Conservation (phyloP, 2,113 vertebrate genomes). For the Pachycephala philippinensis region DNA sequence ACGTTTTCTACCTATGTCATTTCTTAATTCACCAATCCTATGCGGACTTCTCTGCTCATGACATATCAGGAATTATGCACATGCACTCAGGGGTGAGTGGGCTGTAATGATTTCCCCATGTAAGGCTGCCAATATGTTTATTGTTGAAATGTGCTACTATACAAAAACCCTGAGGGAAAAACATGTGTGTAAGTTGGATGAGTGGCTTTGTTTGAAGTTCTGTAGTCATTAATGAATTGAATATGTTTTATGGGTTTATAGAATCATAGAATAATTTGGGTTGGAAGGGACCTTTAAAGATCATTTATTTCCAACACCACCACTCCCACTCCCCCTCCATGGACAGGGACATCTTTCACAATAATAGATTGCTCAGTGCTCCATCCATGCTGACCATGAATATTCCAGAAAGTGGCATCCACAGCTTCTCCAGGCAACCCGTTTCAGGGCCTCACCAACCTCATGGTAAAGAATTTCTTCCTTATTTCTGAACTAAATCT, state of each 20-base stretch:
- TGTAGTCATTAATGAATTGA: neutral
- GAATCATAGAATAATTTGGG: neutral
- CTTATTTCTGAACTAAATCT: neutral
- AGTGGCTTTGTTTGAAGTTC: neutral
- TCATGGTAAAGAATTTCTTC: neutral
- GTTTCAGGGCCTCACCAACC: neutral
- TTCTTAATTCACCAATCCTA: neutral
- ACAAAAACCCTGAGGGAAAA: neutral
- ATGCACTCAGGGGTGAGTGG: neutral
- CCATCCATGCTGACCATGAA: neutral
- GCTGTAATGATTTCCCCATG: neutral
- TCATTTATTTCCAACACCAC: neutral
- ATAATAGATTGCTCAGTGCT: neutral
- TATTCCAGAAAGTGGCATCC: neutral
- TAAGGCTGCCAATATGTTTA: neutral
- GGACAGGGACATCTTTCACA: neutral
- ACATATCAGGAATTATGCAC: neutral
- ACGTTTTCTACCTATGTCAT: neutral
- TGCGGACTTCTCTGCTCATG: neutral
- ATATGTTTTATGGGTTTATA: neutral
- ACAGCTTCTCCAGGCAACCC: neutral
- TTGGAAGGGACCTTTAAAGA: neutral
- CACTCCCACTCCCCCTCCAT: fast-evolving
- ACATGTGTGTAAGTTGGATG: neutral
- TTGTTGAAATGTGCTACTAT: neutral